Evolutionary conservation across 2,113 vertebrate species (phyloP).

Genomic region (Trichechus manatus): DNA sequence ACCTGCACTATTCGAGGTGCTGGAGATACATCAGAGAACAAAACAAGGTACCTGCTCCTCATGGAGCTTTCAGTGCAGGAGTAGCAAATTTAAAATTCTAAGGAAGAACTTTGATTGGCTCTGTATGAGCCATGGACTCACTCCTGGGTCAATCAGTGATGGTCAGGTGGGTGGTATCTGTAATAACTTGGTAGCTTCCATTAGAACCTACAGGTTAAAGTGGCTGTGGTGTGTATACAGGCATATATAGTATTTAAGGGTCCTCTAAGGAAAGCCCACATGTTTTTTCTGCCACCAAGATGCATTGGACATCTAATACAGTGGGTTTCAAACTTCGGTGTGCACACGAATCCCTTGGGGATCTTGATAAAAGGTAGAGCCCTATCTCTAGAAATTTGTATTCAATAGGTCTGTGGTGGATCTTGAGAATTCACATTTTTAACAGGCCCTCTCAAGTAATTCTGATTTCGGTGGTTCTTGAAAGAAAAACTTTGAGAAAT

Average conservation of each 20-base stretch:
- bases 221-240: background rate
- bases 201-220: background rate
- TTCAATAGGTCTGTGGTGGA: background rate
- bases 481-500: constrained; percentile 14
- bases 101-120: background rate
- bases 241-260: background rate
- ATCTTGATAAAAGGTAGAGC: background rate
- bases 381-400: background rate
- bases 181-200: background rate
- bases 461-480: background rate
- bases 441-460: background rate
- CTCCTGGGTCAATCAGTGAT: background rate
- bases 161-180: background rate
- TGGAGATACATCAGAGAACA: constrained; percentile 1
- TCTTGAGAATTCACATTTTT: background rate
- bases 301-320: background rate
- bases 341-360: background rate
- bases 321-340: background rate
- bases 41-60: background rate
- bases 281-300: background rate
- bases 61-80: background rate
- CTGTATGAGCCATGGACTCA: background rate
- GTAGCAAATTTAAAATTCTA: constrained; percentile 14
- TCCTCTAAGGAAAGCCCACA: background rate
- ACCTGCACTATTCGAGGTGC: background rate